Evolutionary conservation across 2,113 vertebrate species (phyloP).

Genomic region (Ailuropoda melanoleuca): DNA sequence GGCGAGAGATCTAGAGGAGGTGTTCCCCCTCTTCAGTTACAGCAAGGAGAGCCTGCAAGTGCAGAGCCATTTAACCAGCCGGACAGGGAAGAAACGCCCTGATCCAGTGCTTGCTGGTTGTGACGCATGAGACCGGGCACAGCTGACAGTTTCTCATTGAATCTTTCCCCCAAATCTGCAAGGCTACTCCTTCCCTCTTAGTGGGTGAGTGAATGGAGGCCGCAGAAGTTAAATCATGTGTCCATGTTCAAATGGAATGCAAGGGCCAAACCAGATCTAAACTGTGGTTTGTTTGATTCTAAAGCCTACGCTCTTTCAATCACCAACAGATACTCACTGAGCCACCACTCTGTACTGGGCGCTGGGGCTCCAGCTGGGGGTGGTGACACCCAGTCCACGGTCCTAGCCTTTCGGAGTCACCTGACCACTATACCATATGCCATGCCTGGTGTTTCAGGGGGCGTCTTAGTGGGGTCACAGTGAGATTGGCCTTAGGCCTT

Average conservation of each 20-base stretch:
- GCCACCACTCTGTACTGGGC: neutral
- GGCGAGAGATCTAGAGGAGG: neutral
- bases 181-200: neutral
- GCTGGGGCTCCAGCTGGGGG: fast-evolving
- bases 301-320: neutral
- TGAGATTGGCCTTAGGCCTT: neutral
- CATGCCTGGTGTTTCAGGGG: neutral
- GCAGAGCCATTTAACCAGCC: neutral
- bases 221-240: neutral
- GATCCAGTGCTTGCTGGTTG: neutral
- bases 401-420: neutral
- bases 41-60: neutral
- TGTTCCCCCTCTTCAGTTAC: neutral
- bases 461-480: neutral
- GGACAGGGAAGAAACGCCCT: neutral
- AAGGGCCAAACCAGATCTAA: neutral
- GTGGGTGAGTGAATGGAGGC: neutral
- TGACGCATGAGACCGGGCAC: neutral
- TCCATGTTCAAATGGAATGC: neutral
- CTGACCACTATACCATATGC: neutral
- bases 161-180: neutral
- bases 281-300: neutral
- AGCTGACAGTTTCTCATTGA: neutral
- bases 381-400: fast-evolving
- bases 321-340: neutral